Percentiles rank a stretch among this genome's conserved stretches.
Evolutionary conservation across 2,888 invertebrate species (phyloP).

Genomic region (Allygus modestus): DNA sequence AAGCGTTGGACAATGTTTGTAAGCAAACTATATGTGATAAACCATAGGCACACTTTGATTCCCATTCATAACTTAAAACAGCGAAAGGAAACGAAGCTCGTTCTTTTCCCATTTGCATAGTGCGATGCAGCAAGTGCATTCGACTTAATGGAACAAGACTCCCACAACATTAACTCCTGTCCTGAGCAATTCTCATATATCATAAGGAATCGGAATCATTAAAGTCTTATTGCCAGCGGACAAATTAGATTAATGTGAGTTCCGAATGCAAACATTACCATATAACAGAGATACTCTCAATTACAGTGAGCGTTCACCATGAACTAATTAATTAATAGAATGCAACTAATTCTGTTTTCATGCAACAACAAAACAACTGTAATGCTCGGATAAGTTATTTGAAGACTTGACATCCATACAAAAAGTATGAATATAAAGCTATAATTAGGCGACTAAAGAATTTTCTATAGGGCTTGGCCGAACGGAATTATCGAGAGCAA

Average conservation of each 20-base stretch:
- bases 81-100: no score
- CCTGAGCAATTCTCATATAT: not conserved
- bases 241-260: not conserved
- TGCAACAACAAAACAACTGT: not conserved
- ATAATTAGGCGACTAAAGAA: no score
- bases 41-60: no score
- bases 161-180: not conserved
- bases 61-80: no score
- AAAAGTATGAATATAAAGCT: no score
- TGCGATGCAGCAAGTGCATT: not conserved
- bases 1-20: no score
- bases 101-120: not conserved
- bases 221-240: slow-evolving; percentile 21
- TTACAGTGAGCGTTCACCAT: slow-evolving; percentile 6
- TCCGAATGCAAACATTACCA: slow-evolving; percentile 8
- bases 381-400: not conserved
- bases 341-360: not conserved
- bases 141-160: slow-evolving; percentile 6
- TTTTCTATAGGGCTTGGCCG: no score
- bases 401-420: no score
- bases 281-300: slow-evolving; percentile 23
- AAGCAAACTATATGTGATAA: no score
- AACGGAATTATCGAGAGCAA: no score
- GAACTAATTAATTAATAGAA: not conserved
- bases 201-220: slow-evolving; percentile 32